Evolutionary conservation across 1,140 invertebrate genomes (phyloP).

Genomic region (Panagrolaimus sp.): DNA sequence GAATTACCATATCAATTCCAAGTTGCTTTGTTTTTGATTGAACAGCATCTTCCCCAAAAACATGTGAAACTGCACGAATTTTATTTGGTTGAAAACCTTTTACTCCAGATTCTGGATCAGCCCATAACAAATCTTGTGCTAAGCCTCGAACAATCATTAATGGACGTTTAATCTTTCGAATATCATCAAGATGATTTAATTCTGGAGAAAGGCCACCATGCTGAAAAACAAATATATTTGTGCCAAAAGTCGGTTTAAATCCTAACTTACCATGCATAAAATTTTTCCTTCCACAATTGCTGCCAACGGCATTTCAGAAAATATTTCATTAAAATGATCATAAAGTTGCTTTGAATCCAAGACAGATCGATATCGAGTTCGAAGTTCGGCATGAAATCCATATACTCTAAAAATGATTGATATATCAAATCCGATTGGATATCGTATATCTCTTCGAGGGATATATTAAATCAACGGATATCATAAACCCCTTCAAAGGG

Average conservation of each 20-base stretch:
- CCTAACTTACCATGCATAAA: slow-evolving; percentile 46
- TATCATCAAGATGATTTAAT: slow-evolving; percentile 63
- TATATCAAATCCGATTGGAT: not conserved
- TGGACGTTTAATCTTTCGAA: slow-evolving; percentile 40
- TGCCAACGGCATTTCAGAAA: slow-evolving; percentile 47
- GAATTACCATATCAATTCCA: slow-evolving; percentile 49
- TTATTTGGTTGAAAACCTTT: slow-evolving; percentile 64
- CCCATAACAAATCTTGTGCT: slow-evolving; percentile 45
- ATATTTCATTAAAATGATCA: slow-evolving; percentile 60
- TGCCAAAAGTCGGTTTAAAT: not conserved
- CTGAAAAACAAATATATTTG: slow-evolving; percentile 67
- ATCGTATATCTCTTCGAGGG: slow-evolving; percentile 12
- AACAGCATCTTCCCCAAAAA: slow-evolving; percentile 51
- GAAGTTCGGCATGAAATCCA: slow-evolving; percentile 38
- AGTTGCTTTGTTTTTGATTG: slow-evolving; percentile 37
- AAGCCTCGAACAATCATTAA: slow-evolving; percentile 20
- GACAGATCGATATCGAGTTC: slow-evolving; percentile 22
- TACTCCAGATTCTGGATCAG: slow-evolving; percentile 43
- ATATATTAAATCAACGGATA: not conserved
- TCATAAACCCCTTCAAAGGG: not conserved
- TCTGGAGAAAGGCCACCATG: slow-evolving; percentile 76
- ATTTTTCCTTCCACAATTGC: slow-evolving; percentile 41
- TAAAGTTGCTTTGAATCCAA: slow-evolving; percentile 58
- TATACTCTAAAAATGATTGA: slow-evolving; percentile 35
- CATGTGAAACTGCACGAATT: slow-evolving; percentile 64